Evolutionary conservation across 1,140 invertebrate genomes (phyloP).

Genomic region (Helicoverpa zea): DNA sequence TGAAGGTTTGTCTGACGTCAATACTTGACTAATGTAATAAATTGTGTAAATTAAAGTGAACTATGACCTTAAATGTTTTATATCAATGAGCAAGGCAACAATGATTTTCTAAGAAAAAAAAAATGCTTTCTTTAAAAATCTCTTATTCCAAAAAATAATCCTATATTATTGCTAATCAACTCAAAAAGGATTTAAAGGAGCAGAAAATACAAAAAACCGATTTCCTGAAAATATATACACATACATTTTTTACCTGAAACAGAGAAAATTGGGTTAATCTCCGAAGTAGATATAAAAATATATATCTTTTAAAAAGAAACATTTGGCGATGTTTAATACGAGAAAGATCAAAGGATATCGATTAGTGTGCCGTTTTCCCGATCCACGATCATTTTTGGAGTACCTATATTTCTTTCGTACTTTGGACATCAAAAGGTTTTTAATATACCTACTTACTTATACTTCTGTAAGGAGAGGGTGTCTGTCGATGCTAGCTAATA

Average conservation of each 20-base stretch:
- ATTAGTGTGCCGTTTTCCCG: conserved; percentile 37
- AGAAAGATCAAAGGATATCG: conserved; percentile 37
- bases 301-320: conserved; percentile 13
- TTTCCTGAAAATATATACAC: conserved; percentile 26
- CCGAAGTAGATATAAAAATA: neutral
- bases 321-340: conserved; percentile 25
- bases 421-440: conserved; percentile 29
- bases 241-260: conserved; percentile 19
- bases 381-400: conserved; percentile 26
- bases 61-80: too few relatives aligned
- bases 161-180: neutral
- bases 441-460: conserved; percentile 5
- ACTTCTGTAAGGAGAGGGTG: neutral
- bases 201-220: neutral
- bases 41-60: too few relatives aligned
- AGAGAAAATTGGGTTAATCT: conserved; percentile 37
- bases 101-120: too few relatives aligned
- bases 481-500: neutral
- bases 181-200: conserved; percentile 14
- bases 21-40: too few relatives aligned
- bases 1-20: neutral
- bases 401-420: conserved; percentile 24
- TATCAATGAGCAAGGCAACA: too few relatives aligned
- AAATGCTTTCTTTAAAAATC: neutral
- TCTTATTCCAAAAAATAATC: neutral